Conservation (phyloP, 2,797 vertebrate genomes). For the Tangara arthus region DNA sequence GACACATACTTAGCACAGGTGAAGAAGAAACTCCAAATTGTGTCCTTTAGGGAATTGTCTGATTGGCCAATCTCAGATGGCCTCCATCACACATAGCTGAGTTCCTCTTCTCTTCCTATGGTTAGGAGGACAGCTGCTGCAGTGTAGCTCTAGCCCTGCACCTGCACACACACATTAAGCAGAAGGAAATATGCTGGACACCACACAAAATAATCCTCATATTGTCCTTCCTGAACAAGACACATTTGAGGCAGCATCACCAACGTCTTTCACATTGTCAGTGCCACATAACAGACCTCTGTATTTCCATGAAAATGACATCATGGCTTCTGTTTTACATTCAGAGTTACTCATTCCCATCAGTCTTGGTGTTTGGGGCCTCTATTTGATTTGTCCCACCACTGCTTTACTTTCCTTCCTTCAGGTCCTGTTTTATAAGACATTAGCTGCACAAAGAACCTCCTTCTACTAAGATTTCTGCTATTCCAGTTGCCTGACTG, state of each 20-base stretch:
- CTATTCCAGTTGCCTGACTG: background rate
- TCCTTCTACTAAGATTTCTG: background rate
- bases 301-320: background rate
- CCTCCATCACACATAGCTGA: background rate
- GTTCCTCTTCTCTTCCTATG: background rate
- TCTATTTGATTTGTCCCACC: background rate
- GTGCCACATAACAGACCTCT: background rate
- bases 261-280: background rate
- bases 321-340: background rate
- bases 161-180: background rate
- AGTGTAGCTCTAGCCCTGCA: background rate
- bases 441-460: background rate
- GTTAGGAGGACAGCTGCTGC: background rate
- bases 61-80: background rate
- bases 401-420: background rate
- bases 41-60: slow-evolving; percentile 11
- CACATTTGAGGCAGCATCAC: background rate
- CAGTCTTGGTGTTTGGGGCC: background rate
- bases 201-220: background rate
- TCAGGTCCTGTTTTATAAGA: background rate
- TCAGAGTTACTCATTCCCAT: background rate
- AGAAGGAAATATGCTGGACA: background rate
- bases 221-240: background rate
- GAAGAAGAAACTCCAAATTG: background rate
- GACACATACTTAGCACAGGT: background rate